Evolutionary conservation across 2,888 invertebrate genomes (phyloP), one percentile per base, ranked within the genome.

Genomic region (Callimorpha dominula): DNA sequence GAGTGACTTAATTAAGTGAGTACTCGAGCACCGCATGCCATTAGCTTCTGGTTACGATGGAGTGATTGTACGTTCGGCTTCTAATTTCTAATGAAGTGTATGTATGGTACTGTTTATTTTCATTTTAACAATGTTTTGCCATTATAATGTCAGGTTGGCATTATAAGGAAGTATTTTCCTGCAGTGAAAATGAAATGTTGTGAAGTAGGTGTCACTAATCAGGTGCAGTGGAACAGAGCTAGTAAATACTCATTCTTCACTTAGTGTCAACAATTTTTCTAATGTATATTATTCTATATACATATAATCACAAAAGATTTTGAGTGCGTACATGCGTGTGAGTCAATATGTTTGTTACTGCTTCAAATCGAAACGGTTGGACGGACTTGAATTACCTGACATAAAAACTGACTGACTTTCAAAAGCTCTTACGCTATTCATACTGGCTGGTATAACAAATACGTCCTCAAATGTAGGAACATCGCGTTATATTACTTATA

Each of bases 1-100:
- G 84, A 84, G 79, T 76, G 84, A 84, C 81, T 85, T 88, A 87
- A 88, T 88, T 88, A 85, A 88, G 85, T 83, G 82, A 77, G 81
- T 72, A 77, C 70, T 67, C 74, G 82, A 80, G 83, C 71, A 78
- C 72, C 75, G 78, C 75, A 81, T 79, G 75, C 84, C 78, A 87
- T 86, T 86, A 86, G 78, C 80, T 80, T 76, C 80, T 83, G 80
- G 83, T 68, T 50, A 50, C 49, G 49, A 31, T 7, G 49, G 49
- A 31, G 20, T 31, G 65, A 9, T 49, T 50, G 9, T 9, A 65
- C 31, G 17, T 65, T 49, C 49, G 31, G 49, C 31, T 31, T 60
- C 49, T 65, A 65, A 65, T 65, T 65, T 14, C 20, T 8, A 31
- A 17, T 17, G 40, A 20, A 40, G 31, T 49, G 9, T 65, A 46